Conservation (phyloP, 2,113 vertebrate genomes). For the Stomatorhinus ivindoensis region DNA sequence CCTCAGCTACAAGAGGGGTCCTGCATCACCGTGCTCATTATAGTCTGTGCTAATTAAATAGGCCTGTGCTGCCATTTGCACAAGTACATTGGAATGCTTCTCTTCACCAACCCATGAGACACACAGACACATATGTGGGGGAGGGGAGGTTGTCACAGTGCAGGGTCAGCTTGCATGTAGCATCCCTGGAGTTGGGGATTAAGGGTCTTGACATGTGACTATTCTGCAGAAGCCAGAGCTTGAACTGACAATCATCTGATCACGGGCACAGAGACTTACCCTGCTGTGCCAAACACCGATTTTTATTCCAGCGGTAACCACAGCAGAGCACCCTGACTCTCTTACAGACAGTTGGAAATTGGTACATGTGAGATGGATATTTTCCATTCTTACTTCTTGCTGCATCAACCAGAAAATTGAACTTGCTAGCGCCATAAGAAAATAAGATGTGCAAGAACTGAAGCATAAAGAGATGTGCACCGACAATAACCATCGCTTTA, state of each 20-base stretch:
- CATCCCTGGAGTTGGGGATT: background rate
- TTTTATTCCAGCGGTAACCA: too few species aligned
- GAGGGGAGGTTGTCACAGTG: background rate
- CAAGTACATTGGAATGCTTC: background rate
- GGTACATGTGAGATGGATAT: background rate
- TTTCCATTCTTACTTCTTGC: background rate
- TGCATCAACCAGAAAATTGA: background rate
- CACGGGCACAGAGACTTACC: background rate
- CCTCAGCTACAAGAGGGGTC: background rate
- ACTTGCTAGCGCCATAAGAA: background rate
- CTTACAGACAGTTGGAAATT: background rate
- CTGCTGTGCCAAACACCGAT: too few species aligned
- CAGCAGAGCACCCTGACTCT: background rate
- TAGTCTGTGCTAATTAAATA: background rate
- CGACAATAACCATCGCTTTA: background rate
- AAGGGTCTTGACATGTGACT: background rate
- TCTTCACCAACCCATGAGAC: background rate
- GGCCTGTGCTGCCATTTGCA: background rate
- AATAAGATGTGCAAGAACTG: background rate
- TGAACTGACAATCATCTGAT: background rate
- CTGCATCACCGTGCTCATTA: background rate
- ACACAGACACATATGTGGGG: background rate
- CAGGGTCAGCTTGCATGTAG: too few species aligned
- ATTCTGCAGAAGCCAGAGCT: background rate
- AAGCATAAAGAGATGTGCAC: background rate